Conservation (phyloP, 2,797 vertebrate genomes). For the Malacoctenus gilli region DNA sequence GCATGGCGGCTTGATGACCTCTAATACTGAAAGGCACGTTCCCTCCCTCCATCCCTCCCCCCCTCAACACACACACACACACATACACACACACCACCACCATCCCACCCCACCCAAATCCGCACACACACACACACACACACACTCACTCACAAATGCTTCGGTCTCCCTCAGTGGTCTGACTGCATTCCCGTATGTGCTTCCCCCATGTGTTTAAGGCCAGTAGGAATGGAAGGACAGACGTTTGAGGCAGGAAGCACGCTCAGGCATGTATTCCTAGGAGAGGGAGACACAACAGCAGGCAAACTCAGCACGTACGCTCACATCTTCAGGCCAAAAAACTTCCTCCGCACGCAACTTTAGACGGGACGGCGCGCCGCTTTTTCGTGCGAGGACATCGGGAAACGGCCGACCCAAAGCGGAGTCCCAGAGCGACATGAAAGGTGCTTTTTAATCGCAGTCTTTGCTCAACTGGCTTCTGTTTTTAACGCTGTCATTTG, state of each 20-base stretch:
- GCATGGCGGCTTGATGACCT: conserved; percentile 52
- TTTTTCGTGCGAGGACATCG: too few relatives aligned
- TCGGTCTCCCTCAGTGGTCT: conserved; percentile 72
- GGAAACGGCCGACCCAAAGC: too few relatives aligned
- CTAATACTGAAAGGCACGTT: conserved; percentile 77
- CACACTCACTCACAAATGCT: conserved; percentile 28
- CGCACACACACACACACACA: conserved; percentile 6
- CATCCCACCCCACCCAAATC: conserved; percentile 15
- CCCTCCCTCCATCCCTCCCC: conserved; percentile 18
- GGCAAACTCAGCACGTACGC: conserved; percentile 3
- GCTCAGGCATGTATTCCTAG: conserved; percentile 79
- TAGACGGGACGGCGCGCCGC: too few relatives aligned
- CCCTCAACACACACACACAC: conserved; percentile 3
- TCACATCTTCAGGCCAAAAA: too few relatives aligned
- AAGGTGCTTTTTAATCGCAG: too few relatives aligned
- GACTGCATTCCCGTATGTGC: conserved; percentile 74
- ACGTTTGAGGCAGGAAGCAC: conserved; percentile 63
- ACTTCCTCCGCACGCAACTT: too few relatives aligned
- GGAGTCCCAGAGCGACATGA: too few relatives aligned
- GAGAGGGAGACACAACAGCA: conserved; percentile 35
- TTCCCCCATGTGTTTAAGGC: conserved; percentile 67
- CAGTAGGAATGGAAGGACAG: conserved; percentile 69
- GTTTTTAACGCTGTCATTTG: too few relatives aligned
- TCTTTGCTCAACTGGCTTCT: too few relatives aligned
- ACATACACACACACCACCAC: conserved; percentile 17